Conservation (phyloP, 2,797 vertebrate genomes). For the Lutra lutra region DNA sequence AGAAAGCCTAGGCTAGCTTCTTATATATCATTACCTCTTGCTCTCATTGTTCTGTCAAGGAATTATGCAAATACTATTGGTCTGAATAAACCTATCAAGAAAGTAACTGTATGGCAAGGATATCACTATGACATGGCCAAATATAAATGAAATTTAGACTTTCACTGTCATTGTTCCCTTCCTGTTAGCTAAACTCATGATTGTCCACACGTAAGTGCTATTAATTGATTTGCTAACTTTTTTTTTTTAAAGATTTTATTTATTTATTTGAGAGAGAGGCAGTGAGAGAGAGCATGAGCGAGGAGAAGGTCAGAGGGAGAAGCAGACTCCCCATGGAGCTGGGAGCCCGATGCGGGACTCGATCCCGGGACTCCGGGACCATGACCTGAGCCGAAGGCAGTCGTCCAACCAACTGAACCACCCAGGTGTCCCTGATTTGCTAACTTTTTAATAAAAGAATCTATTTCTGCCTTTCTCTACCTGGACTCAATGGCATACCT, state of each 20-base stretch:
- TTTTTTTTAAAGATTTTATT: too few species aligned
- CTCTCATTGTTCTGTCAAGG: not conserved
- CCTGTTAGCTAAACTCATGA: not conserved
- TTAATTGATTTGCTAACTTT: not conserved
- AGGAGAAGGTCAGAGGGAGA: too few species aligned
- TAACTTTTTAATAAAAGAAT: not conserved
- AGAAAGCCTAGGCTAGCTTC: not conserved
- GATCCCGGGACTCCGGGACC: too few species aligned
- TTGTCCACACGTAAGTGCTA: not conserved
- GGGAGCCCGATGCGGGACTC: too few species aligned
- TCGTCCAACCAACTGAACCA: too few species aligned
- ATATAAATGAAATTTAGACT: not conserved
- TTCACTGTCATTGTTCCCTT: not conserved
- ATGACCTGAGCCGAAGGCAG: too few species aligned
- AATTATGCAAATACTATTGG: not conserved
- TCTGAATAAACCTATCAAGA: not conserved
- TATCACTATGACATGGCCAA: not conserved
- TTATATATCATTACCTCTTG: not conserved
- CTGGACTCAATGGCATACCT: not conserved
- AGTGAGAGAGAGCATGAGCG: too few species aligned
- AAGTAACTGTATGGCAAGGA: not conserved
- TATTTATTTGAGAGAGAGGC: too few species aligned
- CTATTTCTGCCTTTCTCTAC: constrained; percentile 4
- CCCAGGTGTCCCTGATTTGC: too few species aligned
- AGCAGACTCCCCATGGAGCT: too few species aligned